Evolutionary conservation across 2,797 vertebrate genomes (phyloP), one percentile per base, ranked within the genome.

Genomic region (Etheostoma perlongum): DNA sequence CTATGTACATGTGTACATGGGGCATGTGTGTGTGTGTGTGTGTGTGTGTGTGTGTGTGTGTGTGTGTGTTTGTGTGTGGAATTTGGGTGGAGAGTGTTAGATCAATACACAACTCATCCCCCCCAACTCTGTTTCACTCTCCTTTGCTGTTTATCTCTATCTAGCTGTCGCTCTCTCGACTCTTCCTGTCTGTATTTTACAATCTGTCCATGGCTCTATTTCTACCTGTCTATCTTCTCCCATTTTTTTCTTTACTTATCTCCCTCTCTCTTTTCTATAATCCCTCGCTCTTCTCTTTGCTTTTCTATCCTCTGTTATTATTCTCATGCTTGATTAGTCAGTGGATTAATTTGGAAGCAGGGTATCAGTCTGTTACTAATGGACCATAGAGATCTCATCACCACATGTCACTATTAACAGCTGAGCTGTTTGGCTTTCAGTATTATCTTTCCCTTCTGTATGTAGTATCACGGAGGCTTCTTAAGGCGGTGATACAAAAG

Each of bases 301-400:
- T 81, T 74, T 46, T 75, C 88, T 82, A 79, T 90, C 78, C 85
- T 90, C 81, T 83, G 87, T 88, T 93, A 89, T 93, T 91, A 93
- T 92, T 93, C 91, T 89, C 85, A 91, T 93, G 91, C 91, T 91
- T 94, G 93, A 94, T 95, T 95, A 94, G 92, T 91, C 90, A 83
- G 88, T 91, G 94, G 93, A 95, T 94, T 93, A 93, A 93, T 94
- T 93, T 93, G 90, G 89, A 93, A 91, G 89, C 91, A 91, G 93
- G 88, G 90, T 93, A 92, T 92, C 93, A 91, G 91, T 91, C 91
- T 93, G 92, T 91, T 91, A 85, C 92, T 95, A 94, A 94, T 94
- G 92, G 91, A 90, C 90, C 91, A 91, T 93, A 92, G 89, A 93
- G 92, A 90, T 94, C 91, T 94, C 91, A 91, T 92, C 91, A 90